phyloP scores from a whole-genome alignment of 2,113 vertebrate species.

The Psittacus erithacus region DNA sequence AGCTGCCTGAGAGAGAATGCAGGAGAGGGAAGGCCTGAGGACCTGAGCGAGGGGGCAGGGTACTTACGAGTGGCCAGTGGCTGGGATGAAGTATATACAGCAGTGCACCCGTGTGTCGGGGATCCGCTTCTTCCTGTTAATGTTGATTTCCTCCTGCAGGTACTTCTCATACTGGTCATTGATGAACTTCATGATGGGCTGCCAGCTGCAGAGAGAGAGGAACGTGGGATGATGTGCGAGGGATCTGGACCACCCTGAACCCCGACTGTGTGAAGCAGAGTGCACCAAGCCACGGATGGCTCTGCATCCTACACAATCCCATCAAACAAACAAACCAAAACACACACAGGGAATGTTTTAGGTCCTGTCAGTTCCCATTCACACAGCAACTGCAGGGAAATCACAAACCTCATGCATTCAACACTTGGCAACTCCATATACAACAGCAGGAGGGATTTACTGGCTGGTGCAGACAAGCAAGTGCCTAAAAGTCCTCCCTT shows the following conservation, averaged over 20 bases:
- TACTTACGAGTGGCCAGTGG: conserved; percentile 94
- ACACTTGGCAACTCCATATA: background rate
- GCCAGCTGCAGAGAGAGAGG: conserved; percentile 81
- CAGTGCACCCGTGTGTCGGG: conserved; percentile 95
- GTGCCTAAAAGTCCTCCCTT: background rate
- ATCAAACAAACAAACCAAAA: background rate
- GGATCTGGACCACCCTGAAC: background rate
- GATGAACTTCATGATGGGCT: conserved; percentile 99
- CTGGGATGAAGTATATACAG: conserved; percentile 98
- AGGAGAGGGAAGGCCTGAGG: background rate
- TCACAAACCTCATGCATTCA: background rate
- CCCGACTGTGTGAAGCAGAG: background rate
- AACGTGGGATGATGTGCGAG: fast-evolving
- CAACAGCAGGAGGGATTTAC: background rate
- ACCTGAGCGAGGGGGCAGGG: fast-evolving
- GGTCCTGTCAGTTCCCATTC: background rate
- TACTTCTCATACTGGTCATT: conserved; percentile 97
- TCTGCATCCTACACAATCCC: background rate
- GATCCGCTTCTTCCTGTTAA: conserved; percentile 95
- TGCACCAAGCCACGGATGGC: fast-evolving
- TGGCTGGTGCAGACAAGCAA: background rate
- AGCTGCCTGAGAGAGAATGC: fast-evolving
- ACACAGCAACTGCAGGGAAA: background rate
- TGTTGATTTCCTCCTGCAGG: conserved; percentile 95
- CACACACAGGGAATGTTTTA: background rate